Base-by-base conservation (phyloP, 2,113 vertebrate species). In the Acrocephalus arundinaceus region DNA sequence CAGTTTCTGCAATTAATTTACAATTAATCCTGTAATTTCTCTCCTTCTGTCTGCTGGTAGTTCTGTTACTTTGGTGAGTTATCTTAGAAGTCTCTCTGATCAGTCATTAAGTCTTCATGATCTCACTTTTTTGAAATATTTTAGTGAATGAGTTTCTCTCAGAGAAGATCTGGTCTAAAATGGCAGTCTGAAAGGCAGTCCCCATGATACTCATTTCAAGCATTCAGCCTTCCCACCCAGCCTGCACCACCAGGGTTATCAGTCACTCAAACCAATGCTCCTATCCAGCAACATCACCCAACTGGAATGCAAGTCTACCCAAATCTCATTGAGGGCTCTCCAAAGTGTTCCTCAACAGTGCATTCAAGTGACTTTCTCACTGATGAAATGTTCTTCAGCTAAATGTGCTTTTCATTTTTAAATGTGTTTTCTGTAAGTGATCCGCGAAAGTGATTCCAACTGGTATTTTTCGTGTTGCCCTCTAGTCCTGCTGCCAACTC, bases 381-480 rank as follows among this genome's bases (percentile, higher is more conserved):
- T 68, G 59, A 78, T 74, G 10, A 90, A 81, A 88, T 68, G 35
- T 57, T 93, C 76, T 90, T 90, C 75, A 81, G 65, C 41, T 91
- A 71, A 86, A 91, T 67, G 43, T 55, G 30, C 79, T 95, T 93
- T 90, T 88, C 37, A 80, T 85, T 66, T 85, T n/a, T 33, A 65
- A 61, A 68, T 61, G 45, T 85, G 58, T 94, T 92, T 93, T 85
- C 79, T 92, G 71, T 80, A 93, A 94, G 86, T 77, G 68, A 58
- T 73, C 72, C 51, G 59, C 51, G 55, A 17, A 52, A 95, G 37
- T 66, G 49, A 80, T 80, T 88, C 58, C 67, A 92, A 8, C 19
- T 35, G 63, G 30, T 93, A 66, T 84, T 86, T 93, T 86, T 68
- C 67, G 85, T 51, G 71, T 82, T 87, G 57, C 27, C 22, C 51